Evolutionary conservation across 2,888 invertebrate genomes (phyloP).

Genomic region (Xanthorhoe spadicearia): DNA sequence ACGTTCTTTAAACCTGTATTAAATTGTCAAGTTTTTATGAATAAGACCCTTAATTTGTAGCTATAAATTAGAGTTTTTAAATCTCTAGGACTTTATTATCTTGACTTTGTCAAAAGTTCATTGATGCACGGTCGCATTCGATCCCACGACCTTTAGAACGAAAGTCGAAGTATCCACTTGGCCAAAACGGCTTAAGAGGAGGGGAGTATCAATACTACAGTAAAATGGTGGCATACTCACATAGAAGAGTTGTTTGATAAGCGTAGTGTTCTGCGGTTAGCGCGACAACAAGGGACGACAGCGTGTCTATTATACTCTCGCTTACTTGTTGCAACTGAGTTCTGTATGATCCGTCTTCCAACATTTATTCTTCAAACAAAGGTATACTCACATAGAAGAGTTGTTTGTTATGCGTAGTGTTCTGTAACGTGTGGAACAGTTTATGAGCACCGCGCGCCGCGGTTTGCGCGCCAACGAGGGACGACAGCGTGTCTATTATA

Average conservation of each 20-base stretch:
- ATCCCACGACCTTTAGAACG: too few species aligned
- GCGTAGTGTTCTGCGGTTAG: slow-evolving; percentile 93
- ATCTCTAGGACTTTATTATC: too few species aligned
- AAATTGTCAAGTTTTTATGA: too few species aligned
- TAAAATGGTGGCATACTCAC: slow-evolving; percentile 90
- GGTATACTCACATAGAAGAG: slow-evolving; percentile 92
- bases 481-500: slow-evolving; percentile 91
- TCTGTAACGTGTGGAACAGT: slow-evolving; percentile 94
- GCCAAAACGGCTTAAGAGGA: too few species aligned
- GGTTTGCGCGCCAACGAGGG: slow-evolving; percentile 93
- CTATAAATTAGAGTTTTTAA: too few species aligned
- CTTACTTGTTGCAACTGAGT: slow-evolving; percentile 87
- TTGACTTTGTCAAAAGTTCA: too few species aligned
- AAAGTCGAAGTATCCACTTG: too few species aligned
- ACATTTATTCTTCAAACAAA: background rate
- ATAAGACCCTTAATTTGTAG: too few species aligned
- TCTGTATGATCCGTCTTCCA: too few species aligned
- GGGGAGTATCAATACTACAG: too few species aligned
- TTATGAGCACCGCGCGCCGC: slow-evolving; percentile 93
- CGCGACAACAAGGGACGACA: slow-evolving; percentile 93
- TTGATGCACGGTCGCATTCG: too few species aligned
- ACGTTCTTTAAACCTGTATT: too few species aligned
- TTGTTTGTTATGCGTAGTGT: slow-evolving; percentile 94
- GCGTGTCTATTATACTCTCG: slow-evolving; percentile 90
- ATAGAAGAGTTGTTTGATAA: slow-evolving; percentile 96